Base-by-base conservation (phyloP, 2,113 vertebrate species). In the Hassar affinis region DNA sequence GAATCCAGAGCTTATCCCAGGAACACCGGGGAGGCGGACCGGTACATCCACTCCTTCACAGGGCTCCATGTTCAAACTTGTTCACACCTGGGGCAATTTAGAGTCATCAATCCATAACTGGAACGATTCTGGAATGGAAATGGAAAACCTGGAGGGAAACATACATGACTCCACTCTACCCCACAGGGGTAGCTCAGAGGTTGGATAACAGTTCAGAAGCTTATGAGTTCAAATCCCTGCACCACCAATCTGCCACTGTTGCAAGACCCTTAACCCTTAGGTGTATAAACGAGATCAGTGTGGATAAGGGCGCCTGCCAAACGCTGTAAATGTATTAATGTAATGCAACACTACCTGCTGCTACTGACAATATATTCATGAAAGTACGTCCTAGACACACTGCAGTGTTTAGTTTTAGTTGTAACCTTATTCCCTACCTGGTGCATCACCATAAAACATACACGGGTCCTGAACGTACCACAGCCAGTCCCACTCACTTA, bases 371-470 rank as follows among this genome's bases (percentile, higher is more conserved):
- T 20, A 61, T 71, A 33, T 64, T 61, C 1, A 86, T 51, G 75
- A 75, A 33, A 15, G 22, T 71, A 56, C n/a, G 64, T 69, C 51
- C 56, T 82, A 75, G 14, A 83, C 38, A 75, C 66, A 74, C 1
- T 71, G 17, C 17, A 64, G 71, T 11, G 80, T 45, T 78, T 20
- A 79, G 75, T 56, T 74, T n/a, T 49, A 49, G 74, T 56, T 64
- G 30, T 35, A 83, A 27, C 52, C 38, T 83, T 83, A 71, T 42
- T 69, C 25, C 80, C n/a, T n/a, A 42, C n/a, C 15, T 83, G 69
- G 64, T 85, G 69, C 57, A 38, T 82, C 12, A 11, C 68, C 80
- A 78, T 87, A 75, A 35, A 80, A 62, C 77, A 61, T 25, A 84
- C 80, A 69, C 42, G 61, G 85, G 56, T 68, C 74, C 25, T 84